Evolutionary conservation across 1,140 invertebrate species (phyloP).

Genomic region (Cyrtorhinus lividipennis): DNA sequence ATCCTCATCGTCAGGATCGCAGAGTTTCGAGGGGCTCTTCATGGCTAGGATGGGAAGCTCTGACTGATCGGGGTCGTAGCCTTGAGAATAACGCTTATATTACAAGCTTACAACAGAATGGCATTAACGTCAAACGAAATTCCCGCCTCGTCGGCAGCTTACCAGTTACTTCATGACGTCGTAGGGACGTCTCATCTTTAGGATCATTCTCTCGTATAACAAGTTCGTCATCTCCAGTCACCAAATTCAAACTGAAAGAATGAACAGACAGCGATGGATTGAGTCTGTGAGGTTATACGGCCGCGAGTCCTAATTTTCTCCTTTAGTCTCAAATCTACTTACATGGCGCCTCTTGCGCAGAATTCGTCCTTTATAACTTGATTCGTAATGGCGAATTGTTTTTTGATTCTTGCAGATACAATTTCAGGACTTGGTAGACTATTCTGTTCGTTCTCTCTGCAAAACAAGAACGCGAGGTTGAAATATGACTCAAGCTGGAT

Average conservation of each 20-base stretch:
- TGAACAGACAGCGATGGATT: too few species aligned
- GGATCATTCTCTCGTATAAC: background rate
- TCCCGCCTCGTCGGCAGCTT: too few species aligned
- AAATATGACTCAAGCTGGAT: too few species aligned
- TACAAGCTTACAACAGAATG: too few species aligned
- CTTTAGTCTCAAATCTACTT: too few species aligned
- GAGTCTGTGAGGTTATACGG: too few species aligned
- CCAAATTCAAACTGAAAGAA: background rate
- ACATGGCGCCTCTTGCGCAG: background rate
- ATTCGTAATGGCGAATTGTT: background rate
- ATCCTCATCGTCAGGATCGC: background rate
- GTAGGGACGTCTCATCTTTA: background rate
- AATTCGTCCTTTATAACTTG: background rate
- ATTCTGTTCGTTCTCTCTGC: too few species aligned
- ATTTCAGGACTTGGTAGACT: background rate
- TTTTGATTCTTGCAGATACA: background rate
- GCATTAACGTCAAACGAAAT: too few species aligned
- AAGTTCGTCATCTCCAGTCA: background rate
- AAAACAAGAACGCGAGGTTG: too few species aligned
- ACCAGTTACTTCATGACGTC: background rate
- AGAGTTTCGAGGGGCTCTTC: background rate
- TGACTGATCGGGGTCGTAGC: background rate
- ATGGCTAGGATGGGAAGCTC: background rate
- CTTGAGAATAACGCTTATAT: background rate
- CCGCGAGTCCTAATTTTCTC: too few species aligned